Conservation (phyloP, 2,888 invertebrate genomes). For the Eupithecia inturbata region DNA sequence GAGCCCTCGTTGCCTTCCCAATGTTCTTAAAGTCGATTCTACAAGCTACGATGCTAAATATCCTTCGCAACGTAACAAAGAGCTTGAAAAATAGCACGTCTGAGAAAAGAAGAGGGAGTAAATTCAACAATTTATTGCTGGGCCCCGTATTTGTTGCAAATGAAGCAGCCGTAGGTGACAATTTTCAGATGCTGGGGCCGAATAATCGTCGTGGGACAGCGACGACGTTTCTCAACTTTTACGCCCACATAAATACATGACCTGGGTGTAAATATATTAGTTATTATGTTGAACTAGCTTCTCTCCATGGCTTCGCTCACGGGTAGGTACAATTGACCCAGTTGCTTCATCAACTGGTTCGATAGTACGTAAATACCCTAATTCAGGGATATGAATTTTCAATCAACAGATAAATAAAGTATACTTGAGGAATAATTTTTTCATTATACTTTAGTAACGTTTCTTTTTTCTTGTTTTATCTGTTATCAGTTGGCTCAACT, state of each 20-base stretch:
- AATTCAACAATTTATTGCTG: conserved; percentile 80
- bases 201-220: conserved; percentile 72
- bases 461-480: too few relatives aligned
- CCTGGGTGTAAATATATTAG: conserved; percentile 6
- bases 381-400: background rate
- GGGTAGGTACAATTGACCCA: background rate
- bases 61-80: conserved; percentile 73
- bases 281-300: background rate
- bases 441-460: too few relatives aligned
- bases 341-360: background rate
- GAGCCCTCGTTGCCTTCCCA: conserved; percentile 7
- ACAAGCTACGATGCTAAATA: conserved; percentile 68
- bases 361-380: background rate
- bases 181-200: conserved; percentile 71
- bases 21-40: conserved; percentile 53
- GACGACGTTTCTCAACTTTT: conserved; percentile 62
- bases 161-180: conserved; percentile 81
- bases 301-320: background rate
- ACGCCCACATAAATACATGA: conserved; percentile 57
- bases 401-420: background rate
- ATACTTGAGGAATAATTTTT: too few relatives aligned
- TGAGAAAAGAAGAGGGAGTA: conserved; percentile 73
- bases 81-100: conserved; percentile 77
- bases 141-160: conserved; percentile 81
- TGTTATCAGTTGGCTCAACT: too few relatives aligned